Conservation (phyloP, 1,140 invertebrate species). For the Drosophila setifemur region DNA sequence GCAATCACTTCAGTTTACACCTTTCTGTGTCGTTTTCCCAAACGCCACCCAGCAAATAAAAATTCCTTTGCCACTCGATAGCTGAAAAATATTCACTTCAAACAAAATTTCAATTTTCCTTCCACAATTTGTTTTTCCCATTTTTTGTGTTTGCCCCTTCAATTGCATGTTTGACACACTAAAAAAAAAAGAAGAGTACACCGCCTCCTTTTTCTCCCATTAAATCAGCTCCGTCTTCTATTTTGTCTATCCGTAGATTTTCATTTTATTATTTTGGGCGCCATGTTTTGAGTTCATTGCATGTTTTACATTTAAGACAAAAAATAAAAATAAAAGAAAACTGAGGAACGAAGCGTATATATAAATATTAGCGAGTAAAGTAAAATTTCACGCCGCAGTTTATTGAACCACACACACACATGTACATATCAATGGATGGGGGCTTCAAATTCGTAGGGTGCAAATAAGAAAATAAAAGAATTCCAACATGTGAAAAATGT, state of each 20-base stretch:
- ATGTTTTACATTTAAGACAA: slow-evolving; percentile 7
- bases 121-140: neutral
- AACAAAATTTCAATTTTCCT: slow-evolving; percentile 40
- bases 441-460: too few species aligned
- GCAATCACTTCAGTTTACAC: slow-evolving; percentile 8
- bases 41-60: slow-evolving; percentile 10
- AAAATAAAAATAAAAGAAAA: neutral
- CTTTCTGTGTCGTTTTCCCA: neutral
- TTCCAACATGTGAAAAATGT: slow-evolving; percentile 60
- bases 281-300: slow-evolving; percentile 18
- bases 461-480: slow-evolving; percentile 6
- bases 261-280: slow-evolving; percentile 24
- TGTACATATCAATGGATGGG: neutral
- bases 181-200: too few species aligned
- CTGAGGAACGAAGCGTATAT: too few species aligned
- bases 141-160: neutral
- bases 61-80: neutral
- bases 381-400: slow-evolving; percentile 74
- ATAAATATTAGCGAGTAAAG: slow-evolving; percentile 39
- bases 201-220: slow-evolving; percentile 9
- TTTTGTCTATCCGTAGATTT: neutral
- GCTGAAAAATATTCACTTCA: slow-evolving; percentile 5
- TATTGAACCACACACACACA: slow-evolving; percentile 63
- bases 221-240: neutral
- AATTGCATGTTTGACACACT: slow-evolving; percentile 66